Base-by-base conservation (phyloP, 23 tunicate genomes). In the Trididemnum nubilum region DNA sequence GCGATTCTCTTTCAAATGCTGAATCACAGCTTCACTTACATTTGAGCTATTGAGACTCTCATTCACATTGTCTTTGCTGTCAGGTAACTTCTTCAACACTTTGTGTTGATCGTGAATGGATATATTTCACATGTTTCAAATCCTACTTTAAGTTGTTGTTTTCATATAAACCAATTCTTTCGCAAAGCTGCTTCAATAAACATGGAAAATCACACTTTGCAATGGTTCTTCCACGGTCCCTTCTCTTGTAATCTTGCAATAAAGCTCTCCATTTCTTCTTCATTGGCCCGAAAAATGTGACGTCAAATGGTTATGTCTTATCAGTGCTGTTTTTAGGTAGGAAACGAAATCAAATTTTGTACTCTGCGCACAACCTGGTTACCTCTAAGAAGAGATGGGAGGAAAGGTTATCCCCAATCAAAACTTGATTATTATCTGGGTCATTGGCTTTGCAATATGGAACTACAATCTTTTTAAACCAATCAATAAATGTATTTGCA, bases 71-170 rank as follows among this genome's bases (percentile, higher is more conserved):
- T 22, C 4, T 63, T 63, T 24, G 26, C n/a, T 15, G 22, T 63
- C 69, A 5, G 26, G 26, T 26, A 63, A 15, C n/a, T 63, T n/a
- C 69, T 63, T 63, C 26, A 63, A 18, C n/a, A 63, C 69, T 5
- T 5, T n/a, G n/a, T 26, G 19, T 63, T 26, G 19, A 26, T n/a
- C 19, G 19, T 63, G n/a, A 63, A 63, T 21, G 69, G 69, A 18
- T 15, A 4, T 21, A 63, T 63, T 5, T 26, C 69, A 63, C 69
- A 63, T 63, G 69, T n/a, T 63, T 63, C 28, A 63, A 63, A 63
- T n/a, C 69, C 69, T 63, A 4, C 19, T 5, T 24, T 15, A 63
- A 4, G n/a, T 63, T n/a, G 26, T 18, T n/a, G 26, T 63, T 63
- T n/a, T 63, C n/a, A 15, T 24, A n/a, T 24, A n/a, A 15, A 15